phyloP scores from a whole-genome alignment of 1,140 invertebrate genomes.

The Maconellicoccus hirsutus region DNA sequence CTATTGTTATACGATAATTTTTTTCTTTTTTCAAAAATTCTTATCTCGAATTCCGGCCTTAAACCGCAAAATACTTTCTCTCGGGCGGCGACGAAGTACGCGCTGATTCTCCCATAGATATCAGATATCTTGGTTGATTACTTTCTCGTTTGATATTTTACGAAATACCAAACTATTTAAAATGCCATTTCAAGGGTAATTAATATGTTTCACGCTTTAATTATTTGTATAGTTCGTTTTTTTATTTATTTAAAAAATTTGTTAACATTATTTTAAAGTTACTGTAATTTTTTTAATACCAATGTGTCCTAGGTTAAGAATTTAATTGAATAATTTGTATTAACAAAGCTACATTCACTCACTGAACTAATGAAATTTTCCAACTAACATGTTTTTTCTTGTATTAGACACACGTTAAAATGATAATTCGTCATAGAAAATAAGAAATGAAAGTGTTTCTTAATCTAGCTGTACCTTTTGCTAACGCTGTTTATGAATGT shows the following conservation, averaged over 20 bases:
- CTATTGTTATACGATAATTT: too few relatives aligned
- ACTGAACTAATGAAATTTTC: background rate
- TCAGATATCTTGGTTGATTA: background rate
- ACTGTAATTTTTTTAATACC: background rate
- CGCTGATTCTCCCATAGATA: background rate
- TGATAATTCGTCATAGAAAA: background rate
- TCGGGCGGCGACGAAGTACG: background rate
- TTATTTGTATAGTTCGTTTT: background rate
- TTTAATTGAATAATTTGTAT: background rate
- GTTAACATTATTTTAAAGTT: constrained; percentile 10
- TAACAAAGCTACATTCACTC: background rate
- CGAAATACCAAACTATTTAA: background rate
- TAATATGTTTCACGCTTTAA: constrained; percentile 3
- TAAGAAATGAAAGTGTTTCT: too few relatives aligned
- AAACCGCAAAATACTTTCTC: background rate
- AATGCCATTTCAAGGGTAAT: background rate
- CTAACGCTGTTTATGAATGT: too few relatives aligned
- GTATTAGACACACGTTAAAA: background rate
- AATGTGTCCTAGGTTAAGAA: background rate
- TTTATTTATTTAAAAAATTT: background rate
- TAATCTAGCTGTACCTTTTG: too few relatives aligned
- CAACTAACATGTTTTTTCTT: background rate
- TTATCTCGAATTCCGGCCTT: background rate
- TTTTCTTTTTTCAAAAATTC: too few relatives aligned
- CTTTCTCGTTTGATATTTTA: background rate